phyloP scores from a whole-genome alignment of 2,888 invertebrate species.

The Ariolimax columbianus region DNA sequence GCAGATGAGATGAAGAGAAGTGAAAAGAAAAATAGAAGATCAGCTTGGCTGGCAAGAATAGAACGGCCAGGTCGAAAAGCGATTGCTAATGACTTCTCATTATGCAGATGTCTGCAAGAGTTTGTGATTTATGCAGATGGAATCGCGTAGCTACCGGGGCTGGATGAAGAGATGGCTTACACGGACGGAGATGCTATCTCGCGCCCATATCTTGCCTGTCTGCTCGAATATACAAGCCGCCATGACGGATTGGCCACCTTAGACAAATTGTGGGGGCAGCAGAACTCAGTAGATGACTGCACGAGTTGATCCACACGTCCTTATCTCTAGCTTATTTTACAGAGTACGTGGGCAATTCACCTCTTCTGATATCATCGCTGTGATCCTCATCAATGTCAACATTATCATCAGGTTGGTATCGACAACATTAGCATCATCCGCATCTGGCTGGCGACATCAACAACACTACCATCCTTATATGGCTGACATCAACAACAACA shows the following conservation, averaged over 20 bases:
- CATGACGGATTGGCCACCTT: not conserved
- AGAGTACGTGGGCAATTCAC: too few relatives aligned
- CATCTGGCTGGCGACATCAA: too few relatives aligned
- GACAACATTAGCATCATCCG: too few relatives aligned
- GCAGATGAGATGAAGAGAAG: not conserved
- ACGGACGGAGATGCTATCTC: slow-evolving; percentile 30
- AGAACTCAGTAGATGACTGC: not conserved
- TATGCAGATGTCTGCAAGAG: slow-evolving; percentile 40
- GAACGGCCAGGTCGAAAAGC: not conserved
- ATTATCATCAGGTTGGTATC: too few relatives aligned
- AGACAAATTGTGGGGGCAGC: not conserved
- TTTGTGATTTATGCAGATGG: slow-evolving; percentile 39
- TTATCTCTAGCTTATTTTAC: not conserved
- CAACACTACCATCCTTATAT: too few relatives aligned
- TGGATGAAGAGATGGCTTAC: not conserved
- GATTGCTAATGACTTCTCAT: slow-evolving; percentile 42
- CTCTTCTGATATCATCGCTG: not conserved
- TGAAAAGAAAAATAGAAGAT: not conserved
- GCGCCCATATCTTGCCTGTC: not conserved
- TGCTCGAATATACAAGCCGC: not conserved
- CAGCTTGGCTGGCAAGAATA: not conserved
- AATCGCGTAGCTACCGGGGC: not conserved
- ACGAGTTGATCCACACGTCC: not conserved
- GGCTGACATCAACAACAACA: too few relatives aligned
- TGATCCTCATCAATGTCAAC: not conserved